Percentiles rank a stretch among this genome's conserved stretches.
phyloP scores from a whole-genome alignment of 2,888 invertebrate genomes.

The Drosophila melanosoma region DNA sequence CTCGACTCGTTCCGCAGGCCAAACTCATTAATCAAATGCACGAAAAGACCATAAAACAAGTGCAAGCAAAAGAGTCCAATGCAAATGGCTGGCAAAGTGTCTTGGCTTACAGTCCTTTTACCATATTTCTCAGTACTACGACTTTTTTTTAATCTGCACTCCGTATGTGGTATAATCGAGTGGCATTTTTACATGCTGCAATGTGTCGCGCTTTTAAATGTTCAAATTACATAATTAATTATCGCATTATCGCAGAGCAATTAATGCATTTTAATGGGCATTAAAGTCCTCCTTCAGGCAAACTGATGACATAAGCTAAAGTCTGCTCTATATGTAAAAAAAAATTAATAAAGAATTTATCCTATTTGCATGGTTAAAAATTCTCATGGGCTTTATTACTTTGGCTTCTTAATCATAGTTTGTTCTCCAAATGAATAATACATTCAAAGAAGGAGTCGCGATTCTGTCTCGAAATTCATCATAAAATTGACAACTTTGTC shows the following conservation, averaged over 20 bases:
- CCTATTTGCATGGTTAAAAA: not conserved
- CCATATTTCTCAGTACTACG: conserved; percentile 14
- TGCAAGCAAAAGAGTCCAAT: conserved; percentile 42
- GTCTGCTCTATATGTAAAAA: not conserved
- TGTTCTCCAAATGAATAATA: not conserved
- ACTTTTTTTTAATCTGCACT: conserved; percentile 6
- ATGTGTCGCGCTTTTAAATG: conserved; percentile 48
- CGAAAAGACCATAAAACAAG: conserved; percentile 55
- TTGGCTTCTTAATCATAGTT: not conserved
- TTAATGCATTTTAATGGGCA: conserved; percentile 54
- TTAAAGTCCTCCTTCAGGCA: not conserved
- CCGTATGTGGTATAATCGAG: conserved; percentile 27
- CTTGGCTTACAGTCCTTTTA: conserved; percentile 24
- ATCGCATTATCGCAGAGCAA: conserved; percentile 54
- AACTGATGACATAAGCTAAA: not conserved
- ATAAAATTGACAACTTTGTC: too few species aligned
- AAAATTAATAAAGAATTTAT: not conserved
- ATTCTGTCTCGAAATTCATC: too few species aligned
- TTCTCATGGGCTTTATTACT: not conserved
- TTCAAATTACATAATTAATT: conserved; percentile 82
- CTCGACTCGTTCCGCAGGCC: conserved; percentile 30
- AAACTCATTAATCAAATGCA: conserved; percentile 72
- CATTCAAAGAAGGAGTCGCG: not conserved
- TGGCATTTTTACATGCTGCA: conserved; percentile 41
- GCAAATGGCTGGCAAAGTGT: conserved; percentile 55